A percentile compares a stretch with the other conserved stretches of the same genome.
Evolutionary conservation across 1,140 invertebrate genomes (phyloP).

Genomic region (Ooceraea biroi): DNA sequence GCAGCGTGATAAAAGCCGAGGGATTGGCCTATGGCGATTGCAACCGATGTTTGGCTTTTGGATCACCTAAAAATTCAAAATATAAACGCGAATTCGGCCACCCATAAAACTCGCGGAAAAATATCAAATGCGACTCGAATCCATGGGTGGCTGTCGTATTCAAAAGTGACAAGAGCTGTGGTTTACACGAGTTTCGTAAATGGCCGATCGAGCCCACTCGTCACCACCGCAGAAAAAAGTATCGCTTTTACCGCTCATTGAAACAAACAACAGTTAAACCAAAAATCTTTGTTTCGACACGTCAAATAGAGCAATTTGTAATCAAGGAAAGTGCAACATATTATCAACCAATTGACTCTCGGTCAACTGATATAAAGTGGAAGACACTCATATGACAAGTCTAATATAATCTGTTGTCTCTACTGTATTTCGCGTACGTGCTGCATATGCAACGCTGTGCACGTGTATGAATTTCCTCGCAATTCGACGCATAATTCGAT

Average conservation of each 20-base stretch:
- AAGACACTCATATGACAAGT: background rate
- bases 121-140: slow-evolving; percentile 52
- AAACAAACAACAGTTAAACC: too few species aligned
- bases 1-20: slow-evolving; percentile 38
- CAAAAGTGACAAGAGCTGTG: slow-evolving; percentile 53
- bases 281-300: background rate
- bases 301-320: background rate
- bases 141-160: background rate
- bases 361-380: background rate
- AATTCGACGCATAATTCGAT: background rate
- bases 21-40: slow-evolving; percentile 31
- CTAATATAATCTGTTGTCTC: background rate
- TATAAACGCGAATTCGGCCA: slow-evolving; percentile 44
- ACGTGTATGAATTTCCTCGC: background rate
- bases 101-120: slow-evolving; percentile 41
- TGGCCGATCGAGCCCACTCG: slow-evolving; percentile 32
- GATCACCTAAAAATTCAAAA: slow-evolving; percentile 52
- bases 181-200: slow-evolving; percentile 42
- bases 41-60: slow-evolving; percentile 44
- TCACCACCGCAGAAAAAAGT: background rate
- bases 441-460: background rate
- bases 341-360: background rate
- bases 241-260: background rate
- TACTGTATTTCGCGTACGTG: background rate
- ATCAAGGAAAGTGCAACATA: background rate